Conservation (phyloP, 2,888 invertebrate species). For the Seira ritae region DNA sequence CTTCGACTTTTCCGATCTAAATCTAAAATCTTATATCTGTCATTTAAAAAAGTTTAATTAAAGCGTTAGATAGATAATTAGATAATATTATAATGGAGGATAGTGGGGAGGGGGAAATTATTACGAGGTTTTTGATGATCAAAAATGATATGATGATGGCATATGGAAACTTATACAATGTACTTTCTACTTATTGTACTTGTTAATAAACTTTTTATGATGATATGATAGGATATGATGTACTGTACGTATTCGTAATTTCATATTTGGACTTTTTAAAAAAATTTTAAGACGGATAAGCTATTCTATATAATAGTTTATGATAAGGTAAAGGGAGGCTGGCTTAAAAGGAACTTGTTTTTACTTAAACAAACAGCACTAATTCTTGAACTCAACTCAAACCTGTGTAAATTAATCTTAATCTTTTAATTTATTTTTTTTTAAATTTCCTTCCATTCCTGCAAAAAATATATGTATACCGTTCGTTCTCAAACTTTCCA, state of each 20-base stretch:
- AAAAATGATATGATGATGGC: neutral
- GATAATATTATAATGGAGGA: too few species aligned
- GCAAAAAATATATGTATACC: neutral
- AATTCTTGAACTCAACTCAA: neutral
- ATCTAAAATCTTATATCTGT: too few species aligned
- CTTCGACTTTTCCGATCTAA: too few species aligned
- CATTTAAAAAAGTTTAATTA: too few species aligned
- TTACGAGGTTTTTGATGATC: neutral
- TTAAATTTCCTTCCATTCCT: neutral
- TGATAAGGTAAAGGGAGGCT: too few species aligned
- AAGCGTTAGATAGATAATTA: too few species aligned
- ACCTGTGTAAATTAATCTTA: neutral
- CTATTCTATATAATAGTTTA: too few species aligned
- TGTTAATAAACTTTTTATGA: constrained; percentile 5
- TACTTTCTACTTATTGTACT: constrained; percentile 7
- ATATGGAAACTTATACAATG: constrained; percentile 1
- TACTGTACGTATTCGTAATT: neutral
- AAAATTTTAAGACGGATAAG: neutral
- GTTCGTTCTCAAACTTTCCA: neutral
- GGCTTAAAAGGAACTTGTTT: neutral
- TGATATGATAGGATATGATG: neutral
- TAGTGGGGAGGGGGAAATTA: too few species aligned
- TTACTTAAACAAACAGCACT: too few species aligned
- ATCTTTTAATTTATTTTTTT: neutral
- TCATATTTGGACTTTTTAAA: neutral